These are phyloP conservation scores for Enteromius fasciolatus DNA, from an alignment of 2,797 vertebrate species.

Conservation along the genomic window DNA sequence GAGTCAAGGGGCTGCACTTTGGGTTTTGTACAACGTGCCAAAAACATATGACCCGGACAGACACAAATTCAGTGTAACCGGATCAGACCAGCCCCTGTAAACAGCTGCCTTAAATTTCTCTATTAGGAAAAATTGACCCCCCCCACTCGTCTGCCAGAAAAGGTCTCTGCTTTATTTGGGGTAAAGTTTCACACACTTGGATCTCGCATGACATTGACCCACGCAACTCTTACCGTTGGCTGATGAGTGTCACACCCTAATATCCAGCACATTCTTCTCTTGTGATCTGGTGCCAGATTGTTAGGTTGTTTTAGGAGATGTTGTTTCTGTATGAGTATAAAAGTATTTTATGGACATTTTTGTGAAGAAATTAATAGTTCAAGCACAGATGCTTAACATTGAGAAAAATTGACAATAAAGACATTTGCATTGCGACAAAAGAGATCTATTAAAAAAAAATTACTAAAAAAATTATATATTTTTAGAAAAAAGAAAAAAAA, in stretches of 20 bases:
- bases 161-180: slow-evolving; percentile 52
- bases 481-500: too few relatives aligned
- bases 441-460: not conserved
- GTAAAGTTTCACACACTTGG: slow-evolving; percentile 41
- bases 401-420: not conserved
- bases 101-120: slow-evolving; percentile 57
- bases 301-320: not conserved
- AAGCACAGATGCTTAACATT: not conserved
- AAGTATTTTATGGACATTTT: not conserved
- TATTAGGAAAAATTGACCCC: slow-evolving; percentile 49
- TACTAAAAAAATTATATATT: too few relatives aligned
- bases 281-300: slow-evolving; percentile 1
- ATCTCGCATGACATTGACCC: slow-evolving; percentile 27
- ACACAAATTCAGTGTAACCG: slow-evolving; percentile 56
- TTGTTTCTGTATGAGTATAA: not conserved
- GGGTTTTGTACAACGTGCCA: slow-evolving; percentile 39
- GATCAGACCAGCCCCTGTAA: slow-evolving; percentile 55
- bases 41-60: slow-evolving; percentile 45
- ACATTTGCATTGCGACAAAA: not conserved
- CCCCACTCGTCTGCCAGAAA: slow-evolving; percentile 40
- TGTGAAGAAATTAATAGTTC: not conserved
- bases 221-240: slow-evolving; percentile 7
- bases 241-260: not conserved
- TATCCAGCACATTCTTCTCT: not conserved
- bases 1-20: slow-evolving; percentile 54